Conservation (phyloP, 2,113 vertebrate genomes). For the Paedocypris sp. region DNA sequence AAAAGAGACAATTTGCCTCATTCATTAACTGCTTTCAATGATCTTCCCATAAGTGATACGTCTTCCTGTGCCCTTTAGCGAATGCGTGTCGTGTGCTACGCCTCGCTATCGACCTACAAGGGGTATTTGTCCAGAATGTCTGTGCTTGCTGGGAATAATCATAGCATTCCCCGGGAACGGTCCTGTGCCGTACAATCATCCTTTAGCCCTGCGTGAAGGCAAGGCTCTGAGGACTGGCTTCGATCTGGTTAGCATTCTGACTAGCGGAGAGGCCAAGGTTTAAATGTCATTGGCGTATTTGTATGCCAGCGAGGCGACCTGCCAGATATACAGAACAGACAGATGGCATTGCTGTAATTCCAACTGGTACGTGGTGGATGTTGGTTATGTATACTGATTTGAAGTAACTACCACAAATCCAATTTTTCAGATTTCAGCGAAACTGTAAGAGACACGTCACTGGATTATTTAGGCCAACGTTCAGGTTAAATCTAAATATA, state of each 20-base stretch:
- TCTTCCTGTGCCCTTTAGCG: constrained; percentile 60
- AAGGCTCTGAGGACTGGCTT: constrained; percentile 36
- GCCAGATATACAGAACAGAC: constrained; percentile 28
- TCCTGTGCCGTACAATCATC: constrained; percentile 48
- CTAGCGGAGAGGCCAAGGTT: constrained; percentile 51
- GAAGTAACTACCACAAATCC: background rate
- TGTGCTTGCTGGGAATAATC: constrained; percentile 47
- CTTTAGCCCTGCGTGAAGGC: constrained; percentile 38
- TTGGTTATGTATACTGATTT: constrained; percentile 9
- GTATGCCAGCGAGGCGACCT: constrained; percentile 47
- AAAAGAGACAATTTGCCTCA: constrained; percentile 53
- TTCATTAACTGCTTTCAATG: constrained; percentile 62
- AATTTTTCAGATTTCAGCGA: too few relatives aligned
- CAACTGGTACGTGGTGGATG: constrained; percentile 6
- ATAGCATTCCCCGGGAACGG: constrained; percentile 47
- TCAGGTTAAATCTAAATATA: constrained; percentile 3
- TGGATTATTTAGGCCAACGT: background rate
- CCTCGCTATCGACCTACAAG: background rate
- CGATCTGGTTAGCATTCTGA: constrained; percentile 44
- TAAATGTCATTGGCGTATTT: constrained; percentile 58
- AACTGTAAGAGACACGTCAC: background rate
- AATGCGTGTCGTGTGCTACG: constrained; percentile 40
- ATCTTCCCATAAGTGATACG: constrained; percentile 61
- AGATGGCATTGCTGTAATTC: constrained; percentile 16
- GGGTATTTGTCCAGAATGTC: constrained; percentile 35